Conservation (phyloP, 2,113 vertebrate species). For the Ellobius talpinus region DNA sequence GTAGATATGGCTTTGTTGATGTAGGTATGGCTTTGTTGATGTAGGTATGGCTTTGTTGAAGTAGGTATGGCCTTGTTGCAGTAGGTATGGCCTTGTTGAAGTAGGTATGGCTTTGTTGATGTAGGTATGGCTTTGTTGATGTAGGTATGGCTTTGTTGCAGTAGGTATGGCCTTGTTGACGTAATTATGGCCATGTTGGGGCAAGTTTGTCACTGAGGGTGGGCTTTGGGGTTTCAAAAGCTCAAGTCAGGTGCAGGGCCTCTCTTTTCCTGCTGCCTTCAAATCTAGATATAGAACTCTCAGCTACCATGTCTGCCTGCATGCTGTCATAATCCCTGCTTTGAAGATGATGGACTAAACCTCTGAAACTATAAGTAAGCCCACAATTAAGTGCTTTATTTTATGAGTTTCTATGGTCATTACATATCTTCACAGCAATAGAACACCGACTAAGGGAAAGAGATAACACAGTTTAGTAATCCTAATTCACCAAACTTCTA, state of each 20-base stretch:
- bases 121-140: neutral
- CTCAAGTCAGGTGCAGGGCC: neutral
- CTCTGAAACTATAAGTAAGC: neutral
- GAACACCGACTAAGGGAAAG: neutral
- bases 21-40: neutral
- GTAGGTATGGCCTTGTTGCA: neutral
- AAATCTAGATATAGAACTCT: neutral
- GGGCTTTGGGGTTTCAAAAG: neutral
- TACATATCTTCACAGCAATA: neutral
- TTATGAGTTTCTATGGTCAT: neutral
- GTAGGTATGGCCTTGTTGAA: neutral
- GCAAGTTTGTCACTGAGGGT: neutral
- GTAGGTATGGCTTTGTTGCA: neutral
- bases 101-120: neutral
- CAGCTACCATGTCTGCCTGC: neutral
- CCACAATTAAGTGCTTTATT: neutral
- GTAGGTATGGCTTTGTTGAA: too few species aligned
- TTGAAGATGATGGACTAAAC: neutral
- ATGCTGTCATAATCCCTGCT: neutral
- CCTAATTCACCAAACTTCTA: neutral
- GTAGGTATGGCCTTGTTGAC: neutral
- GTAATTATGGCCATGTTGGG: neutral
- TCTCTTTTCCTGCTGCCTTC: neutral
- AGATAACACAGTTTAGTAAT: neutral
- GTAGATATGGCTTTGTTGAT: neutral